phyloP scores from a whole-genome alignment of 1,140 invertebrate species.

The Contarinia nasturtii region DNA sequence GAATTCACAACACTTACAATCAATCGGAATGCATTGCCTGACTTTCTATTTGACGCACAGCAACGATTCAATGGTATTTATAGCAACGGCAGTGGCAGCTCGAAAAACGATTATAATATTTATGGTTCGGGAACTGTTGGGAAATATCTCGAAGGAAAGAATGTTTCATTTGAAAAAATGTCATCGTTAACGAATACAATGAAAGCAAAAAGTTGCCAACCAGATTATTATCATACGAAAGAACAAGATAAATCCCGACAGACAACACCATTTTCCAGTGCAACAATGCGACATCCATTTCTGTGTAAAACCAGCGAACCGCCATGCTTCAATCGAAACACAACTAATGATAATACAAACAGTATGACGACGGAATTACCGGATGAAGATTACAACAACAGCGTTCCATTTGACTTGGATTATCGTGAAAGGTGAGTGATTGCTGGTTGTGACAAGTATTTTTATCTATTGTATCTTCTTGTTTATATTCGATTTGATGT shows the following conservation, averaged over 20 bases:
- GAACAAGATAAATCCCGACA: neutral
- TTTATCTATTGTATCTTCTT: too few relatives aligned
- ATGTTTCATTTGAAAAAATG: neutral
- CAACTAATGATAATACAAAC: slow-evolving; percentile 14
- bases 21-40: slow-evolving; percentile 18
- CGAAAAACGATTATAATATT: slow-evolving; percentile 15
- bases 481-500: neutral
- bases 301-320: slow-evolving; percentile 3
- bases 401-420: slow-evolving; percentile 18
- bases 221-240: neutral
- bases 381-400: slow-evolving; percentile 13
- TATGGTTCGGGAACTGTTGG: slow-evolving; percentile 11
- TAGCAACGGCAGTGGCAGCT: slow-evolving; percentile 13
- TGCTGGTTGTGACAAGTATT: neutral
- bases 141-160: slow-evolving; percentile 10
- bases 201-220: neutral
- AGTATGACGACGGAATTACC: slow-evolving; percentile 21
- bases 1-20: slow-evolving; percentile 22
- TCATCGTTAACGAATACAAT: neutral
- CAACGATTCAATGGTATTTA: slow-evolving; percentile 16
- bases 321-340: slow-evolving; percentile 10
- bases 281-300: slow-evolving; percentile 14
- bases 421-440: slow-evolving; percentile 2
- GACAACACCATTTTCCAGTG: slow-evolving; percentile 6
- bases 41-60: slow-evolving; percentile 16